Conservation (phyloP, 2,113 vertebrate genomes). For the Amphiprion ocellaris region DNA sequence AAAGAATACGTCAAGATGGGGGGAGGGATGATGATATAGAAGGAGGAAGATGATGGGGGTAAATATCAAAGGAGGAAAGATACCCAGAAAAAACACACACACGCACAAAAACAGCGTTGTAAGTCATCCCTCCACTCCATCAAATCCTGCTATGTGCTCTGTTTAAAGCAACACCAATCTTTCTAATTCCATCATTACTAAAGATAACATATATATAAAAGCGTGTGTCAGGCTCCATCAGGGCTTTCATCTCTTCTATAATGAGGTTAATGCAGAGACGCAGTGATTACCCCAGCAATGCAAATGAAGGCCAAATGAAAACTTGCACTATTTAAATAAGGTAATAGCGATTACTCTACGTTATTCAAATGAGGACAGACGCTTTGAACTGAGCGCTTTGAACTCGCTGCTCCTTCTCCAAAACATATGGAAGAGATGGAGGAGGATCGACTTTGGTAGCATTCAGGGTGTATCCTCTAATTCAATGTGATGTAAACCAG, state of each 20-base stretch:
- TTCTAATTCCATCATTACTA: slow-evolving; percentile 78
- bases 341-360: slow-evolving; percentile 80
- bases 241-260: slow-evolving; percentile 78
- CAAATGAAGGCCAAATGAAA: slow-evolving; percentile 83
- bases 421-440: slow-evolving; percentile 70
- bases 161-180: slow-evolving; percentile 74
- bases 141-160: slow-evolving; percentile 60
- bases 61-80: no score
- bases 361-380: slow-evolving; percentile 79
- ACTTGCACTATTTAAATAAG: slow-evolving; percentile 85
- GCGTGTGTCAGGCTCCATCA: slow-evolving; percentile 78
- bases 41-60: no score
- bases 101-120: not conserved
- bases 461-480: slow-evolving; percentile 66
- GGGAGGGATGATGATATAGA: no score
- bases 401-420: slow-evolving; percentile 69
- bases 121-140: slow-evolving; percentile 30
- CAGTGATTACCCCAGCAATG: slow-evolving; percentile 79
- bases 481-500: slow-evolving; percentile 76
- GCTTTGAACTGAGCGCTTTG: slow-evolving; percentile 78
- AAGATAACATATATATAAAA: slow-evolving; percentile 79
- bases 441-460: slow-evolving; percentile 68
- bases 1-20: no score
- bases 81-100: not conserved
- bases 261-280: slow-evolving; percentile 82